Conservation (phyloP, 2,888 invertebrate genomes). For the Chesias legatella region DNA sequence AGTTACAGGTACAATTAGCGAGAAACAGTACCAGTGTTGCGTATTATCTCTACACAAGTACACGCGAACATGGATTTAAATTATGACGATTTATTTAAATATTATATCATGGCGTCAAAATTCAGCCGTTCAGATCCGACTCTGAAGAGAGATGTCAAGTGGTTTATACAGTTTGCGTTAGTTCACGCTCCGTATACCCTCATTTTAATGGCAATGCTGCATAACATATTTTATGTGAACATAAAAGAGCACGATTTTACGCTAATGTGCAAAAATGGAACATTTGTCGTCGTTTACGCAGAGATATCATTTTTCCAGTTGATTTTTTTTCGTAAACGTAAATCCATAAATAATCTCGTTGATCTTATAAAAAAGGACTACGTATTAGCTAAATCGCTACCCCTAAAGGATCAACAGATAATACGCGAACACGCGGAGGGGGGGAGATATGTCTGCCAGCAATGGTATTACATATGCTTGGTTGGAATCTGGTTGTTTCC, state of each 20-base stretch:
- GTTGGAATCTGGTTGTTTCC: background rate
- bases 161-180: background rate
- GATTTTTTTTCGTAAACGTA: constrained; percentile 6
- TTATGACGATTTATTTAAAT: constrained; percentile 11
- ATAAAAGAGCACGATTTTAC: constrained; percentile 4
- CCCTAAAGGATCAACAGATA: constrained; percentile 4
- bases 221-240: constrained; percentile 7
- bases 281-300: constrained; percentile 6
- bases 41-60: too few species aligned
- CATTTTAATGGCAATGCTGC: background rate
- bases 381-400: background rate
- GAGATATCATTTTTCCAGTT: constrained; percentile 7
- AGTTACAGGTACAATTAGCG: too few species aligned
- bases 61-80: constrained; percentile 8
- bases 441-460: constrained; percentile 1
- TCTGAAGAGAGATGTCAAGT: constrained; percentile 2
- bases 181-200: background rate
- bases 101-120: constrained; percentile 2
- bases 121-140: constrained; percentile 1
- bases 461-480: constrained; percentile 2
- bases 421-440: constrained; percentile 2
- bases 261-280: constrained; percentile 10
- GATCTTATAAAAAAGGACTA: constrained; percentile 10
- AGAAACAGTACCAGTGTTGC: too few species aligned
- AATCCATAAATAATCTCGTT: constrained; percentile 1